Evolutionary conservation across 2,113 vertebrate genomes (phyloP).

Genomic region (Mesembrinibis cayennensis): DNA sequence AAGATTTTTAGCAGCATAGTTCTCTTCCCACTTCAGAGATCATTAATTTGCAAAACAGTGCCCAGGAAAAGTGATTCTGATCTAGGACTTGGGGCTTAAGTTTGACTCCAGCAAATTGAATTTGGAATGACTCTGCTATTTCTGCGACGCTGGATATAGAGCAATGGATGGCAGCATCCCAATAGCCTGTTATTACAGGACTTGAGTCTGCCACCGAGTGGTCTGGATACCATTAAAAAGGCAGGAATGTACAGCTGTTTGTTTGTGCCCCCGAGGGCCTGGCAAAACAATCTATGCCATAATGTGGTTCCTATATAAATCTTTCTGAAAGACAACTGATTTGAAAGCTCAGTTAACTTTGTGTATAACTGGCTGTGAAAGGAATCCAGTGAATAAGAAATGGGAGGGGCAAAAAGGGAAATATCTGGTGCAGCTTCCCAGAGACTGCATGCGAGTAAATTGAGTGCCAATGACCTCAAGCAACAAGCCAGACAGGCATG

Average conservation of each 20-base stretch:
- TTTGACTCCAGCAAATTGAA: slow-evolving; percentile 63
- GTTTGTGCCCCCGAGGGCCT: slow-evolving; percentile 37
- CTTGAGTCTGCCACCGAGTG: slow-evolving; percentile 66
- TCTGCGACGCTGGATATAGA: slow-evolving; percentile 72
- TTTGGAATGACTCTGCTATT: slow-evolving; percentile 76
- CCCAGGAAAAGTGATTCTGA: slow-evolving; percentile 17
- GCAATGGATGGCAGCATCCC: slow-evolving; percentile 66
- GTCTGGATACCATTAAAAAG: slow-evolving; percentile 56
- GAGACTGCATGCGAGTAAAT: not conserved
- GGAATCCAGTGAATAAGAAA: not conserved
- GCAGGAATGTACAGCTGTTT: slow-evolving; percentile 75
- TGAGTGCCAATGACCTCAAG: not conserved
- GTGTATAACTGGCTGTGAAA: not conserved
- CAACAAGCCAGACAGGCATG: not conserved
- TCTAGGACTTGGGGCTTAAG: slow-evolving; percentile 69
- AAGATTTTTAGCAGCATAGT: slow-evolving; percentile 57
- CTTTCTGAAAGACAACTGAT: slow-evolving; percentile 20
- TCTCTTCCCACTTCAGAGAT: slow-evolving; percentile 13
- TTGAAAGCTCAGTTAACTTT: not conserved
- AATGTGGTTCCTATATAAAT: not conserved
- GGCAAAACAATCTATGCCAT: slow-evolving; percentile 9
- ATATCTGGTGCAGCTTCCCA: not conserved
- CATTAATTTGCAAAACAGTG: slow-evolving; percentile 39
- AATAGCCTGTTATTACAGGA: slow-evolving; percentile 70
- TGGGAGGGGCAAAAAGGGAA: not conserved